Percentiles rank a stretch among this genome's conserved stretches.
phyloP scores from a whole-genome alignment of 2,797 vertebrate species.

The Podarcis lilfordi region DNA sequence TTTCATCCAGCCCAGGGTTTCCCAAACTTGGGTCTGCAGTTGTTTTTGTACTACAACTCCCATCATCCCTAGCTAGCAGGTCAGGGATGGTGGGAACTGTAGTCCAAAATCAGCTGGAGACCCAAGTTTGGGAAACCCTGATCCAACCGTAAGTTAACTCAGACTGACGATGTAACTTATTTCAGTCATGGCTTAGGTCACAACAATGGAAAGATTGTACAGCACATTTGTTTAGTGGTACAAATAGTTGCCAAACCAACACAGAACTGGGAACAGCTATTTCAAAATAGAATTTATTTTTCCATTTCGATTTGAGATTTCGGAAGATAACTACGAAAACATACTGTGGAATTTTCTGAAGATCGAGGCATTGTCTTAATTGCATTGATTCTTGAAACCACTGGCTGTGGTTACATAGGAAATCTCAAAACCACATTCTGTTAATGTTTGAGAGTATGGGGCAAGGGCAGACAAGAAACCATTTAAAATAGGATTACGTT shows the following conservation, averaged over 20 bases:
- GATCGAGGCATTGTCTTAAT: no score
- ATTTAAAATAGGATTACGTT: not conserved
- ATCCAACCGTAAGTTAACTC: not conserved
- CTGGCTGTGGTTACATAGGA: not conserved
- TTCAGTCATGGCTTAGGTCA: not conserved
- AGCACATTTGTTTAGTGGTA: not conserved
- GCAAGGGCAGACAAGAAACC: no score
- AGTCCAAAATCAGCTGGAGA: not conserved
- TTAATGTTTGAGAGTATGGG: not conserved
- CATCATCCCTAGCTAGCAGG: not conserved
- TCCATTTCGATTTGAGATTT: not conserved
- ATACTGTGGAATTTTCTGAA: not conserved
- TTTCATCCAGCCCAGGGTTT: not conserved
- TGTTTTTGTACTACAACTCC: not conserved
- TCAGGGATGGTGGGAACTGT: not conserved
- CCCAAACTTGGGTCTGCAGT: no score
- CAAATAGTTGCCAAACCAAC: not conserved
- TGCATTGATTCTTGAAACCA: no score
- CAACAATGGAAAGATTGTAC: not conserved
- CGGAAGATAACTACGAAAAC: no score
- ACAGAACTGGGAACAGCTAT: not conserved
- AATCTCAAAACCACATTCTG: not conserved
- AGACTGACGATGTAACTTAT: not conserved
- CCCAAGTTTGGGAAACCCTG: not conserved
- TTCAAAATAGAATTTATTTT: slow-evolving; percentile 10